A percentile compares a stretch with the other conserved stretches of the same genome.
These are phyloP conservation scores for Aquatica leii DNA, from an alignment of 2,888 invertebrate species.

Conservation along the genomic window DNA sequence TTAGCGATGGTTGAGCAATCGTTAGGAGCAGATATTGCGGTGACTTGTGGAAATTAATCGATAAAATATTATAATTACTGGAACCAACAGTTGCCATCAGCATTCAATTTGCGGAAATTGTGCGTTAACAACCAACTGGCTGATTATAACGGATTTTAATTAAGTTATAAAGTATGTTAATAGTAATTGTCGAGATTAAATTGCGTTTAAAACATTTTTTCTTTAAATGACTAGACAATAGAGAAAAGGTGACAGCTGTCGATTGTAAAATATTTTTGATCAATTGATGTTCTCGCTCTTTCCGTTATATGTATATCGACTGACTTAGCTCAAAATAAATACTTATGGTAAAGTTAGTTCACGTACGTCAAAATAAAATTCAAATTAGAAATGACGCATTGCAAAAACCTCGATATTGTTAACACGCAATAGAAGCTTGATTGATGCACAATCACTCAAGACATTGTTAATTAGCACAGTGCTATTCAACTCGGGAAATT, in stretches of 20 bases:
- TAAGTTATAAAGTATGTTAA: constrained; percentile 25
- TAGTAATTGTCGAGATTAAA: constrained; percentile 22
- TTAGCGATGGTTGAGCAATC: constrained; percentile 58
- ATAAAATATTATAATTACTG: constrained; percentile 61
- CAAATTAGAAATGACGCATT: constrained; percentile 13
- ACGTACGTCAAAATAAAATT: constrained; percentile 20
- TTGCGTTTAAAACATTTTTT: constrained; percentile 22
- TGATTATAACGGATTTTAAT: constrained; percentile 19
- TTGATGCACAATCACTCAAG: constrained; percentile 19
- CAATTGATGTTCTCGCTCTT: constrained; percentile 31
- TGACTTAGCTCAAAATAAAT: constrained; percentile 28
- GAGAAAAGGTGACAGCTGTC: constrained; percentile 43
- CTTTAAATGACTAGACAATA: constrained; percentile 16
- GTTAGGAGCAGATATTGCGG: constrained; percentile 60
- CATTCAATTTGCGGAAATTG: constrained; percentile 8
- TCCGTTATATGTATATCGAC: constrained; percentile 30
- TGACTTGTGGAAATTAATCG: constrained; percentile 61
- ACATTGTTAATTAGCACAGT: constrained; percentile 30
- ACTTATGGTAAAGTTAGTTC: constrained; percentile 21
- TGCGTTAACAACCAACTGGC: constrained; percentile 9
- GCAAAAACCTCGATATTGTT: constrained; percentile 12
- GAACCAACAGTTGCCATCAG: constrained; percentile 50
- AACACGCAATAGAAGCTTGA: constrained; percentile 13
- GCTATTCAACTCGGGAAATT: constrained; percentile 24
- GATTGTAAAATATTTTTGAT: constrained; percentile 45